Percentiles rank a stretch among this genome's conserved stretches.
Evolutionary conservation across 1,140 invertebrate genomes (phyloP).

Genomic region (Ostrea denselamellosa): DNA sequence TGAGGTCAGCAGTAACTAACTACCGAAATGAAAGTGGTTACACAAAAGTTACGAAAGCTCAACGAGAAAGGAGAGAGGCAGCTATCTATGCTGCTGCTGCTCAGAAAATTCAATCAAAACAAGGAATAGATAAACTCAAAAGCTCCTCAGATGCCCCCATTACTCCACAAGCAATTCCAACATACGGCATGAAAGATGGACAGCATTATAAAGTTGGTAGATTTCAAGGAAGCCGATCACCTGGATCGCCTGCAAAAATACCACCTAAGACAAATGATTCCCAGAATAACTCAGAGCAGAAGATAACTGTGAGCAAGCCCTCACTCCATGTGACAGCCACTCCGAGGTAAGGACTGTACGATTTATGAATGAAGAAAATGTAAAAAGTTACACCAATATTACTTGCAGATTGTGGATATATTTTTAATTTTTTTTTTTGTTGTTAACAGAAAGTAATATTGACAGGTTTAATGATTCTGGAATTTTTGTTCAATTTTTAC

Average conservation of each 20-base stretch:
- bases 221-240: not conserved
- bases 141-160: not conserved
- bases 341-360: not conserved
- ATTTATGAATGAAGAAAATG: not conserved
- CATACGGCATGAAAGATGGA: constrained; percentile 16
- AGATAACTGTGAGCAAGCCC: not conserved
- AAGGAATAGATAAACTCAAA: not conserved
- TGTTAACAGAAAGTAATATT: not conserved
- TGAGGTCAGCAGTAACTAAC: constrained; percentile 91
- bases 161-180: constrained; percentile 31
- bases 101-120: not conserved
- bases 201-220: constrained; percentile 11
- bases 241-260: not conserved
- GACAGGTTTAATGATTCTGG: not conserved
- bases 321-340: not conserved
- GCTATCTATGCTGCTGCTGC: not conserved
- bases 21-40: constrained; percentile 96
- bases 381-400: too few relatives aligned
- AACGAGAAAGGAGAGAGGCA: not conserved
- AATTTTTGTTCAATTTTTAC: not conserved
- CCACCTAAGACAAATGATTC: not conserved
- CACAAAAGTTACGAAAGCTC: constrained; percentile 74
- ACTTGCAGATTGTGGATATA: too few relatives aligned
- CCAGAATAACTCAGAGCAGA: not conserved
- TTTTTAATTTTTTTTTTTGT: too few relatives aligned